Conservation (phyloP, 2,113 vertebrate species). For the Oceanites oceanicus region DNA sequence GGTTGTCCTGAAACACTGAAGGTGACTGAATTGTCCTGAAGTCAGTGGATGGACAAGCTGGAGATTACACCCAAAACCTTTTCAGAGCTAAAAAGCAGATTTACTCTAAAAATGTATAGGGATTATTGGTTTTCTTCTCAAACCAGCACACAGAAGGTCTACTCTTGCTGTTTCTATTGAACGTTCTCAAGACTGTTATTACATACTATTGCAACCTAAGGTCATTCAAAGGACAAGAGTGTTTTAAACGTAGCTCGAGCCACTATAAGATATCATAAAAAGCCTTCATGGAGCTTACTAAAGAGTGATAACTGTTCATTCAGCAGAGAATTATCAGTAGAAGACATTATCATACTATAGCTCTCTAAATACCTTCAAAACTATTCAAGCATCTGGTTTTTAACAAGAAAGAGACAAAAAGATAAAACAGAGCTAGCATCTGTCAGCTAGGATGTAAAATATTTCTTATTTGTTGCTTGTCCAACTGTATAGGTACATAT, state of each 20-base stretch:
- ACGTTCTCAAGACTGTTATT: not conserved
- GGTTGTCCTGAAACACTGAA: not conserved
- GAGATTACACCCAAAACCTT: not conserved
- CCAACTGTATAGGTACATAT: not conserved
- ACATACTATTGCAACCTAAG: not conserved
- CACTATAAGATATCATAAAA: not conserved
- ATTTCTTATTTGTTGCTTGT: not conserved
- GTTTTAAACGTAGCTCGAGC: not conserved
- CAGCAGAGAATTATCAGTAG: not conserved
- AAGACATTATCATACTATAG: not conserved
- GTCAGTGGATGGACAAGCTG: not conserved
- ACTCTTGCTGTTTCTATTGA: not conserved
- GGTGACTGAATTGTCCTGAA: not conserved
- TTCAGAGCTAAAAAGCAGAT: not conserved
- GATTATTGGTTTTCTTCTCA: not conserved
- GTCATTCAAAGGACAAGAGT: not conserved
- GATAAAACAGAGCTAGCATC: not conserved
- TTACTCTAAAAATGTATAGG: not conserved
- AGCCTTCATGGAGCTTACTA: not conserved
- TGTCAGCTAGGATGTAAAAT: not conserved
- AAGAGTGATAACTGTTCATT: not conserved
- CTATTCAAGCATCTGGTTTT: not conserved
- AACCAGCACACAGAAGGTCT: not conserved
- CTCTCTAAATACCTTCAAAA: not conserved
- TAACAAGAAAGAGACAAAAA: not conserved